These are phyloP conservation scores for Leptinotarsa tumamoca DNA, from an alignment of 2,888 invertebrate genomes.

Conservation along the genomic window DNA sequence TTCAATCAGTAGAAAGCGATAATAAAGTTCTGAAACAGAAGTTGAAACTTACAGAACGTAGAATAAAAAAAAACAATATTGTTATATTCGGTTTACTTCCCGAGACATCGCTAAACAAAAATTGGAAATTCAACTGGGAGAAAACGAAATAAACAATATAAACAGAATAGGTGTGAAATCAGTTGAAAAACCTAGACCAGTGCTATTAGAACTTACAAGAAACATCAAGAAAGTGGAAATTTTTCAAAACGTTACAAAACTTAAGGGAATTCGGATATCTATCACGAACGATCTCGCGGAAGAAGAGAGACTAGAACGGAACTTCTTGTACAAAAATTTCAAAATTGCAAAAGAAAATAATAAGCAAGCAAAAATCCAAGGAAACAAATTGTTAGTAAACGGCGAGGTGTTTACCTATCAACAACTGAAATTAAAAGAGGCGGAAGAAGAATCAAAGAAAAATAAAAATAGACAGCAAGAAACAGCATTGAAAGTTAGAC, in stretches of 20 bases:
- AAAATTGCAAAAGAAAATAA: too few relatives aligned
- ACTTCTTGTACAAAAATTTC: background rate
- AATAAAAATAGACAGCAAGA: background rate
- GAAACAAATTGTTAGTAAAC: too few relatives aligned
- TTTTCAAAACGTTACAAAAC: too few relatives aligned
- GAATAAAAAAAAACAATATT: background rate
- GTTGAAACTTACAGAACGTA: conserved; percentile 15
- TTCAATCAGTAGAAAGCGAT: conserved; percentile 12
- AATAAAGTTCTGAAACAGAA: background rate
- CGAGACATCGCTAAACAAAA: conserved; percentile 2
- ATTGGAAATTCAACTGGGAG: conserved; percentile 3
- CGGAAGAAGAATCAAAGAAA: too few relatives aligned
- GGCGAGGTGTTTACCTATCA: conserved; percentile 13
- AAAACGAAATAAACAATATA: conserved; percentile 12
- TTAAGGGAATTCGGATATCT: too few relatives aligned
- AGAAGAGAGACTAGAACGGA: background rate
- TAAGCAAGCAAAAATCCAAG: too few relatives aligned
- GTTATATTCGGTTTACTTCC: background rate
- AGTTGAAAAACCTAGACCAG: background rate
- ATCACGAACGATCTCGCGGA: background rate
- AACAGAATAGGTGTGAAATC: conserved; percentile 10
- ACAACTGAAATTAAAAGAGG: background rate
- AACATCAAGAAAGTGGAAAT: conserved; percentile 2
- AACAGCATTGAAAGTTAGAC: background rate
- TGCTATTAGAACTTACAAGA: conserved; percentile 2